Percentiles rank a stretch among this genome's conserved stretches.
Evolutionary conservation across 2,888 invertebrate species (phyloP).

Genomic region (Trimorus sp.): DNA sequence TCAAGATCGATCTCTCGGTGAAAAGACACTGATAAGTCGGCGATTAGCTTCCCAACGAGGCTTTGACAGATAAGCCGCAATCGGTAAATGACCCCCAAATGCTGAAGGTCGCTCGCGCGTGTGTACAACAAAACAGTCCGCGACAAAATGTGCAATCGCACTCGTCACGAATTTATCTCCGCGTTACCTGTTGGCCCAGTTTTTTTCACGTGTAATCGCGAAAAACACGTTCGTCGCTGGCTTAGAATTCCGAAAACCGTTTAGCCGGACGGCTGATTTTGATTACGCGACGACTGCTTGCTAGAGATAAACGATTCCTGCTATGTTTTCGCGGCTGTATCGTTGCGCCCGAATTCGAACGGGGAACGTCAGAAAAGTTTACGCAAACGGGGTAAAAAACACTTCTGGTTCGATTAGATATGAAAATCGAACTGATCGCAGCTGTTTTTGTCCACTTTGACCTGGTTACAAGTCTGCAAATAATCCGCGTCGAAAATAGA

Average conservation of each 20-base stretch:
- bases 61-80: constrained; percentile 57
- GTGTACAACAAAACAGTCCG: constrained; percentile 49
- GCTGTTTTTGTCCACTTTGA: too few species aligned
- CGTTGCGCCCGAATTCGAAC: too few species aligned
- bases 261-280: constrained; percentile 7
- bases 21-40: constrained; percentile 52
- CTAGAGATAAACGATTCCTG: constrained; percentile 10
- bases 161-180: constrained; percentile 56
- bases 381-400: too few species aligned
- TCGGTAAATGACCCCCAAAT: constrained; percentile 64
- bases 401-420: too few species aligned
- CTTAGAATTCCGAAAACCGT: constrained; percentile 20
- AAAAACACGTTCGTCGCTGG: constrained; percentile 40
- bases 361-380: too few species aligned
- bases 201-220: constrained; percentile 50
- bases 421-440: too few species aligned
- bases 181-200: constrained; percentile 62
- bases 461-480: too few species aligned
- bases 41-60: constrained; percentile 49
- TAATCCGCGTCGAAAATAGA: too few species aligned
- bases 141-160: constrained; percentile 49
- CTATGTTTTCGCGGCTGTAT: not conserved
- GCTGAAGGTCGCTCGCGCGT: constrained; percentile 51
- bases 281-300: constrained; percentile 3
- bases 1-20: constrained; percentile 60